phyloP scores from a whole-genome alignment of 2,888 invertebrate genomes.

The Drosophila pseudotalamancana region DNA sequence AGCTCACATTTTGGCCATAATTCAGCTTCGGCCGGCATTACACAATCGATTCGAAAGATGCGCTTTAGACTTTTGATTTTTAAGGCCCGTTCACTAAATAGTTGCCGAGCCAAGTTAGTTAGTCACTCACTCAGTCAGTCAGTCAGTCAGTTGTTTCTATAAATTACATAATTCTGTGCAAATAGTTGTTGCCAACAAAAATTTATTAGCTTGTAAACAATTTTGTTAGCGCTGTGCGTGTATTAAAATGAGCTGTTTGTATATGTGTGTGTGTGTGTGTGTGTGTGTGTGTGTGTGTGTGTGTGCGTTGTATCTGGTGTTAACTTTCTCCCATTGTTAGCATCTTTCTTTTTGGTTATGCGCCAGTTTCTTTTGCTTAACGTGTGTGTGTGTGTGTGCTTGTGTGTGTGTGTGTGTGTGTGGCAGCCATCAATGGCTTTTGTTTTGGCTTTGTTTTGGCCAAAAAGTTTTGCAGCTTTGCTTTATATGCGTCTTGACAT shows the following conservation, averaged over 20 bases:
- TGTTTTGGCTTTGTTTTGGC: constrained; percentile 53
- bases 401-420: no score
- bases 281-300: constrained; percentile 9
- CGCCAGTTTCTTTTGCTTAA: constrained; percentile 60
- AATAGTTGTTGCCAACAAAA: constrained; percentile 21
- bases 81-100: constrained; percentile 58
- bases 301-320: constrained; percentile 36
- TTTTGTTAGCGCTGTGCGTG: constrained; percentile 39
- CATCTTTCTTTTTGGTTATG: constrained; percentile 74
- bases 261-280: constrained; percentile 5
- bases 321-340: constrained; percentile 79
- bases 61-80: constrained; percentile 52
- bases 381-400: no score
- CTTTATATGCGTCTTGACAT: constrained; percentile 36
- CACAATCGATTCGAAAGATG: constrained; percentile 52
- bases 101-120: constrained; percentile 31
- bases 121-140: background rate
- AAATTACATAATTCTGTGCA: constrained; percentile 51
- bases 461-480: constrained; percentile 21
- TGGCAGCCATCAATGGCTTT: constrained; percentile 44
- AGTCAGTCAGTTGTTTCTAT: background rate
- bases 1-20: constrained; percentile 30
- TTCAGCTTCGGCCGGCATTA: constrained; percentile 43
- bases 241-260: background rate
- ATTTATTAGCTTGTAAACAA: constrained; percentile 64